phyloP scores from a whole-genome alignment of 1,140 invertebrate species.

The Drosophila pseudoobscura region DNA sequence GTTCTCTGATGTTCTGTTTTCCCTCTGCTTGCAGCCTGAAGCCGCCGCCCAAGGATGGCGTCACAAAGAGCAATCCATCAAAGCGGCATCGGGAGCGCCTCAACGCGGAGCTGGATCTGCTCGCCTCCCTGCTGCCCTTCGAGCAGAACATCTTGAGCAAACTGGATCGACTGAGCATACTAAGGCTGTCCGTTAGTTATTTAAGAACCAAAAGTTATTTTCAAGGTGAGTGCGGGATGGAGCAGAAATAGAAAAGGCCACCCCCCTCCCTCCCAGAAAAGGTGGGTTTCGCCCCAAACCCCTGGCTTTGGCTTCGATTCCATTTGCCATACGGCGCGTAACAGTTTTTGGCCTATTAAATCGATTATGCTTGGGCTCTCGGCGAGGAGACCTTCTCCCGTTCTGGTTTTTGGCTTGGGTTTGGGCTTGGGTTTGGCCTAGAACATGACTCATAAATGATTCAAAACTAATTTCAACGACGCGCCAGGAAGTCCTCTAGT shows the following conservation, averaged over 20 bases:
- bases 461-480: slow-evolving; percentile 80
- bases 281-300: background rate
- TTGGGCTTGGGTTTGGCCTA: slow-evolving; percentile 35
- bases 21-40: slow-evolving; percentile 91
- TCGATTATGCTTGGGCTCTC: slow-evolving; percentile 63
- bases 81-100: slow-evolving; percentile 98
- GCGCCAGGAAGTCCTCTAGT: slow-evolving; percentile 54
- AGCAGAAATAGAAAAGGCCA: slow-evolving; percentile 6
- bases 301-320: background rate
- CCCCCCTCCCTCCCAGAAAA: background rate
- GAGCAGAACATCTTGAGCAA: slow-evolving; percentile 99
- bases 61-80: slow-evolving; percentile 99
- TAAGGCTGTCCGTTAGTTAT: slow-evolving; percentile 98
- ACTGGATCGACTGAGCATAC: slow-evolving; percentile 98
- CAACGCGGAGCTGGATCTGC: slow-evolving; percentile 98
- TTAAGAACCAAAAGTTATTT: slow-evolving; percentile 99
- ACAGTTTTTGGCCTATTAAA: slow-evolving; percentile 72
- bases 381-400: slow-evolving; percentile 26
- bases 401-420: slow-evolving; percentile 23
- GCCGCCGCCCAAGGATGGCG: slow-evolving; percentile 96
- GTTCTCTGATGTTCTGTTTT: slow-evolving; percentile 6
- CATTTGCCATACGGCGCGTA: slow-evolving; percentile 61
- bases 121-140: slow-evolving; percentile 98
- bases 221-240: slow-evolving; percentile 90
- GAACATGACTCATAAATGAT: slow-evolving; percentile 81